Evolutionary conservation across 2,888 invertebrate genomes (phyloP).

Genomic region (Campopleginae sp.): DNA sequence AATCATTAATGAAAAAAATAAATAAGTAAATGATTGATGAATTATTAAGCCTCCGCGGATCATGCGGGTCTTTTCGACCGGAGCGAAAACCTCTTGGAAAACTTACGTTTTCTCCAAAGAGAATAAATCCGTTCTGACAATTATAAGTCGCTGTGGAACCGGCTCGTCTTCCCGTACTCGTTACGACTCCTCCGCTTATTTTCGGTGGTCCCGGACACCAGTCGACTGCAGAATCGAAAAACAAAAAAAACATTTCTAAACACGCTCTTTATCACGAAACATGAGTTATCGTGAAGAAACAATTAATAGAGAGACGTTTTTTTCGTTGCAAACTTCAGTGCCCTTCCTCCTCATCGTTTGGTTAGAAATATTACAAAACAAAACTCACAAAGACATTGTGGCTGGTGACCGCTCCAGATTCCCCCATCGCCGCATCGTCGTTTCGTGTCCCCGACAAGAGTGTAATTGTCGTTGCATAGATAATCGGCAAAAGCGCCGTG

Average conservation of each 20-base stretch:
- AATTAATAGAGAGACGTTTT: no score
- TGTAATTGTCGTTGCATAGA: constrained; percentile 93
- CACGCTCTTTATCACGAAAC: not conserved
- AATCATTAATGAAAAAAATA: no score
- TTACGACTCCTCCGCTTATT: constrained; percentile 91
- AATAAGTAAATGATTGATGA: no score
- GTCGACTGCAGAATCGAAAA: constrained; percentile 85
- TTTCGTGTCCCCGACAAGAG: constrained; percentile 90
- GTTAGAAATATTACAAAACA: no score
- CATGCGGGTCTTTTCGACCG: no score
- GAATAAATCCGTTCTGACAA: constrained; percentile 93
- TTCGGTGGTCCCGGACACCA: constrained; percentile 95
- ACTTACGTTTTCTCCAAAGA: constrained; percentile 92
- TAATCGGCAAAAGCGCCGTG: constrained; percentile 91
- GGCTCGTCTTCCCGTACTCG: constrained; percentile 90
- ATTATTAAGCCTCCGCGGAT: no score
- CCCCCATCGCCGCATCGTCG: constrained; percentile 91
- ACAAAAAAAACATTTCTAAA: not conserved
- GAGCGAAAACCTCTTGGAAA: no score
- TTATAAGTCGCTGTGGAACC: constrained; percentile 92
- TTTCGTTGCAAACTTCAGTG: no score
- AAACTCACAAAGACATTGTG: constrained; percentile 89
- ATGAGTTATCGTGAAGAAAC: not conserved
- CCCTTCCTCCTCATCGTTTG: no score
- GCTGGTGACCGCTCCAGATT: constrained; percentile 91